A percentile compares a stretch with the other conserved stretches of the same genome.
These are phyloP conservation scores for Tetranychus urticae DNA, from an alignment of 1,140 invertebrate genomes.

Conservation along the genomic window DNA sequence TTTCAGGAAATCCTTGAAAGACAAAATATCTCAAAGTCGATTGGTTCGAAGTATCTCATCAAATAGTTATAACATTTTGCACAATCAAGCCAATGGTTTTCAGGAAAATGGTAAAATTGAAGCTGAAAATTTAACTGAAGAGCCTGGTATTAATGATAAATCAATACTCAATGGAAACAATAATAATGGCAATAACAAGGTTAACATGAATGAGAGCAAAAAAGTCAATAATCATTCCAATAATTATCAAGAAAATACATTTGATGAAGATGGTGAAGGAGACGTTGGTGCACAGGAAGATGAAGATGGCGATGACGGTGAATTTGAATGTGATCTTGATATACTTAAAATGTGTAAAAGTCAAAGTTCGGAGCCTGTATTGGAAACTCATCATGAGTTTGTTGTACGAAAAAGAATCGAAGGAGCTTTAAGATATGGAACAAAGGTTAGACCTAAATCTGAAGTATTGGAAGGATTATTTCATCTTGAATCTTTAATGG, in stretches of 20 bases:
- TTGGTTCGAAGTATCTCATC: slow-evolving; percentile 14
- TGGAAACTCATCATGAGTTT: slow-evolving; percentile 8
- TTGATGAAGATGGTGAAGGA: slow-evolving; percentile 12
- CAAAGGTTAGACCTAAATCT: neutral
- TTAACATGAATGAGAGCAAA: neutral
- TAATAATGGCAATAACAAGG: neutral
- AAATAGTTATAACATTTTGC: slow-evolving; percentile 14
- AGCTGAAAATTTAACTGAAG: neutral
- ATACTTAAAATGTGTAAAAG: slow-evolving; percentile 11
- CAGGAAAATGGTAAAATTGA: neutral
- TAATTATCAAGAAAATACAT: neutral
- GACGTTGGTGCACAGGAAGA: slow-evolving; percentile 10
- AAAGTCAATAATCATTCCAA: neutral
- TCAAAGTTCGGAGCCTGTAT: slow-evolving; percentile 15
- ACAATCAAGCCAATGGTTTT: neutral
- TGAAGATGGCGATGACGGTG: neutral
- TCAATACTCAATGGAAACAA: neutral
- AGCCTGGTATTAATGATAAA: neutral
- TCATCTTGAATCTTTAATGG: neutral
- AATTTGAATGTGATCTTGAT: neutral
- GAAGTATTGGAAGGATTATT: neutral
- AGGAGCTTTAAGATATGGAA: slow-evolving; percentile 8
- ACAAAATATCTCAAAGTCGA: slow-evolving; percentile 11
- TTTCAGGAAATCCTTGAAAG: slow-evolving; percentile 7
- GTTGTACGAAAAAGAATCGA: slow-evolving; percentile 7